Evolutionary conservation across 2,888 invertebrate species (phyloP), one percentile per base, ranked within the genome.

Genomic region (Calameuta filiformis): DNA sequence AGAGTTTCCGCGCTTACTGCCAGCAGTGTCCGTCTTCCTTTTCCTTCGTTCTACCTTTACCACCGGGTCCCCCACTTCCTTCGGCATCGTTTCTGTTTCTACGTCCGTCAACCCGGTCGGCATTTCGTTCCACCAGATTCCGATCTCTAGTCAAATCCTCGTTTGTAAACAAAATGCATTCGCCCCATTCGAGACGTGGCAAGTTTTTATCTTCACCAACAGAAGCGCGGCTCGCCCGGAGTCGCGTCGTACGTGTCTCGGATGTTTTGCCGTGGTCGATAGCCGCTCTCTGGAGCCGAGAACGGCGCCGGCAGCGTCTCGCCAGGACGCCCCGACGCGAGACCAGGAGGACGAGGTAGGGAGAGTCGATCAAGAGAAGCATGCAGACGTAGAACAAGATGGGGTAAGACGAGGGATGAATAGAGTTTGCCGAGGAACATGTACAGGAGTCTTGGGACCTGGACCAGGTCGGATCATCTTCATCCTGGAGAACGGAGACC

Each of bases 111-210:
- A 78, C 75, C 69, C 12, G 69, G 6, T 69, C 71, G 78, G 78
- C 75, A 78, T 78, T 78, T 78, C 78, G 78, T 78, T 73, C 75
- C 75, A 12, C 30, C 37, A 78, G 81, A 79, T 77, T 79, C 79
- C 79, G 80, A 80, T 79, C 82, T 81, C 81, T 83, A 81, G 81
- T 82, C 80, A 82, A 81, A 81, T 81, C 81, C 80, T 82, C 81
- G 82, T 78, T 76, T 75, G 73, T 80, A 80, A 79, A 80, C 78
- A 79, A 79, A 80, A 79, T 79, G 79, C 80, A 80, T 80, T 77
- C 77, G 78, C 77, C 75, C 78, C 79, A 69, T 31, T 79, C 33
- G 74, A 73, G 78, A 79, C 79, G 78, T 77, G 79, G 80, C 79
- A 75, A 76, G 81, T 83, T 83, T 80, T 76, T 79, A 74, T 77